Base-by-base conservation (phyloP, 1,140 invertebrate genomes). In the Brachionus angularis region DNA sequence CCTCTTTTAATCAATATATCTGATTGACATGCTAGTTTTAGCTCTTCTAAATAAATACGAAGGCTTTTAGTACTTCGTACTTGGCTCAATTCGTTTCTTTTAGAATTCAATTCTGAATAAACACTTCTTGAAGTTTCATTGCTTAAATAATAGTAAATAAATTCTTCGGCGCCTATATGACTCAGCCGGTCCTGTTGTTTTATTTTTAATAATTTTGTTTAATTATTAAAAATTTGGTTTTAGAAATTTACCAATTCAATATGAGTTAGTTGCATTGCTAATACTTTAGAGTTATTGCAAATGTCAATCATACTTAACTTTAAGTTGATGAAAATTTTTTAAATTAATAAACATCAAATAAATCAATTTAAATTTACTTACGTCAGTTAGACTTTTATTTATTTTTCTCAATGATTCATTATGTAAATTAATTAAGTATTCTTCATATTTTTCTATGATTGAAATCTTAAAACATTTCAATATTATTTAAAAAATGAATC, bases 11-110 rank as follows among this genome's bases (percentile, higher is more conserved):
- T 67, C 25, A 47, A 10, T 18, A 47, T 46, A 12, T 46, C 42
- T 8, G 25, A 18, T 46, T 50, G 3, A 12, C 42, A 67, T 0
- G 62, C 27, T 18, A 47, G 42, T 50, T 46, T 67, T 5, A 67
- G 42, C 21, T 67, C 62, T 25, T 67, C 27, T 23, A 67, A 18
- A 12, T 67, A 67, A 12, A 34, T 21, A 36, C 62, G 62, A 42
- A 67, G 33, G 27, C 47, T 50, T 67, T 67, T 67, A 27, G n/a
- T 31, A 16, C 23, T 14, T 31, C 8, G n/a, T n/a, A n/a, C n/a
- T n/a, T n/a, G n/a, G n/a, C n/a, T n/a, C n/a, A n/a, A n/a, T n/a
- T n/a, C n/a, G n/a, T n/a, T n/a, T n/a, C n/a, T n/a, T n/a, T n/a
- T n/a, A n/a, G n/a, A n/a, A n/a, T n/a, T n/a, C n/a, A n/a, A n/a